phyloP scores from a whole-genome alignment of 2,888 invertebrate species.

The Leptodirus hochenwartii region DNA sequence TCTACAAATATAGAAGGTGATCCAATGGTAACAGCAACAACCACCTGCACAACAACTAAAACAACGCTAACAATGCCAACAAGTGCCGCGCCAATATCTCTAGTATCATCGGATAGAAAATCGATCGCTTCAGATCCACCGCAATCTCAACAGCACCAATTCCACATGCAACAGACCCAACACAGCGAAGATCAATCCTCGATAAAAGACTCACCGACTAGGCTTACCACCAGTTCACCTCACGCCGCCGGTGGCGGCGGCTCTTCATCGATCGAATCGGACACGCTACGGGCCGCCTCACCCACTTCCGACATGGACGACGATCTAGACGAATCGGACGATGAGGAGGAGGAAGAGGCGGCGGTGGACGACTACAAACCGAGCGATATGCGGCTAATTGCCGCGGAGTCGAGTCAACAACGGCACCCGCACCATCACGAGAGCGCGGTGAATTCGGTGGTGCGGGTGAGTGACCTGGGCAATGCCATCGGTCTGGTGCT shows the following conservation, averaged over 20 bases:
- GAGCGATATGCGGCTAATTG: conserved; percentile 33
- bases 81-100: conserved; percentile 14
- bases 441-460: conserved; percentile 12
- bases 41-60: conserved; percentile 21
- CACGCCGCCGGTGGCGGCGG: too few relatives aligned
- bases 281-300: conserved; percentile 7
- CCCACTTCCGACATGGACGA: conserved; percentile 11
- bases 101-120: conserved; percentile 13
- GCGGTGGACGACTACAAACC: conserved; percentile 29
- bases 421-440: conserved; percentile 3
- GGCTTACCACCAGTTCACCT: too few relatives aligned
- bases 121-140: conserved; percentile 11
- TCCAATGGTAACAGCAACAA: conserved; percentile 17
- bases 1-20: conserved; percentile 8
- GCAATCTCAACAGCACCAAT: too few relatives aligned
- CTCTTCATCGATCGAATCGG: too few relatives aligned
- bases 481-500: conserved; percentile 33
- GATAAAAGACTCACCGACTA: too few relatives aligned
- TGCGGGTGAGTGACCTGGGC: conserved; percentile 30
- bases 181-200: too few relatives aligned
- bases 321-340: conserved; percentile 12
- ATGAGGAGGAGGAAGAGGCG: too few relatives aligned
- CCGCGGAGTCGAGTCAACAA: conserved; percentile 13
- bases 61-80: conserved; percentile 23
- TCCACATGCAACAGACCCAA: too few relatives aligned